Percentiles rank a stretch among this genome's conserved stretches.
These are phyloP conservation scores for Bicyclus anynana DNA, from an alignment of 1,140 invertebrate species.

Conservation along the genomic window DNA sequence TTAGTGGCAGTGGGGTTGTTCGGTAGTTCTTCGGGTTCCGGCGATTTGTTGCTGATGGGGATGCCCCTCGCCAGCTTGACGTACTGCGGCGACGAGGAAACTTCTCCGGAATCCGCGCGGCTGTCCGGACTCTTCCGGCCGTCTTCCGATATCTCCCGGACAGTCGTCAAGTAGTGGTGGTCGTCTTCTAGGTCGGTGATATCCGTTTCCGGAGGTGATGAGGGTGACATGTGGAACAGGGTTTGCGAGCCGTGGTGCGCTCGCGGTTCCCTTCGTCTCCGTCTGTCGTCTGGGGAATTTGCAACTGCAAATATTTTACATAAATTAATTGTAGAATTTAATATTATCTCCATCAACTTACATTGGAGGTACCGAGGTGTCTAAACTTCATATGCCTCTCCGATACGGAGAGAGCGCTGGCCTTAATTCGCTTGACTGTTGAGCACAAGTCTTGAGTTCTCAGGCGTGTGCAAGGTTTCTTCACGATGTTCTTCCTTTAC, in stretches of 20 bases:
- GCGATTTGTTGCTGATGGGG: constrained; percentile 8
- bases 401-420: too few species aligned
- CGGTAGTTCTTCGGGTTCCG: constrained; percentile 31
- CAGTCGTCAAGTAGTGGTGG: constrained; percentile 46
- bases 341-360: too few species aligned
- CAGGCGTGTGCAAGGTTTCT: too few species aligned
- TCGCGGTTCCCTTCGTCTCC: constrained; percentile 23
- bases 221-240: constrained; percentile 50
- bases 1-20: constrained; percentile 39
- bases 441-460: too few species aligned
- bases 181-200: constrained; percentile 29
- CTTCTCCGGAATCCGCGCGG: constrained; percentile 10
- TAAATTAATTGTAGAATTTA: too few species aligned
- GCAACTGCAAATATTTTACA: background rate
- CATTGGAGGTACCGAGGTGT: too few species aligned
- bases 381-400: too few species aligned
- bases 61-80: constrained; percentile 33
- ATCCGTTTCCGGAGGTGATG: constrained; percentile 34
- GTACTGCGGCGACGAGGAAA: constrained; percentile 47
- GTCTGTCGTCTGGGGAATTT: constrained; percentile 28
- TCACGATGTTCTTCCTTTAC: too few species aligned
- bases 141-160: constrained; percentile 55
- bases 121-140: constrained; percentile 28
- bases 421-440: too few species aligned
- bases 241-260: constrained; percentile 48